phyloP scores from a whole-genome alignment of 1,140 invertebrate genomes.

The Pachyrhynchus sulphureomaculatus region DNA sequence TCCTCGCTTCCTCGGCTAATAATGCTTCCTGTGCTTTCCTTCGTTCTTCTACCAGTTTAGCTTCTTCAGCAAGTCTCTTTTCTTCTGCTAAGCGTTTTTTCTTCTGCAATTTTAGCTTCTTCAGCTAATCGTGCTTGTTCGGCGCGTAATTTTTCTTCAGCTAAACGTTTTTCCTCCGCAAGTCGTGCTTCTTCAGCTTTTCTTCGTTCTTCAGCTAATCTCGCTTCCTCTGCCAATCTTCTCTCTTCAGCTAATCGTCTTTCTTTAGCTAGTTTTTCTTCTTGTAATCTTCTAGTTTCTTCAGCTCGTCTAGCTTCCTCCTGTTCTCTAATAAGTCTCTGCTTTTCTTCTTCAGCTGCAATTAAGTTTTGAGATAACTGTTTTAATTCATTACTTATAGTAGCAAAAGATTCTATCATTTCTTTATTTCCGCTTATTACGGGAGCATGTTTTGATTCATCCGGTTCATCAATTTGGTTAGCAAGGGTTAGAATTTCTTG shows the following conservation, averaged over 20 bases:
- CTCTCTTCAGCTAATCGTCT: constrained; percentile 47
- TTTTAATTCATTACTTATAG: constrained; percentile 65
- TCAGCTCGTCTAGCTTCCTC: constrained; percentile 35
- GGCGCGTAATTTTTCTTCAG: constrained; percentile 52
- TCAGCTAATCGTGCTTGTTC: constrained; percentile 50
- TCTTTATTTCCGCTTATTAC: constrained; percentile 67
- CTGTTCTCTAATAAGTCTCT: constrained; percentile 47
- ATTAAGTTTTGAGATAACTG: constrained; percentile 62
- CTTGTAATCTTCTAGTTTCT: constrained; percentile 35
- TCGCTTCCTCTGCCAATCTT: constrained; percentile 39
- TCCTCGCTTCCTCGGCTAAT: constrained; percentile 47
- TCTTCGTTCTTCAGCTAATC: constrained; percentile 50
- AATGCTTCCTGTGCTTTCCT: constrained; percentile 30
- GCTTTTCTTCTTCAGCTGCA: constrained; percentile 53
- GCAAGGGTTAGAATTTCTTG: constrained; percentile 67
- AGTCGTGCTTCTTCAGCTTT: constrained; percentile 54
- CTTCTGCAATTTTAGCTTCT: constrained; percentile 30
- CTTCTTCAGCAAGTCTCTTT: constrained; percentile 54
- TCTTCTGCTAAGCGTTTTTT: constrained; percentile 48
- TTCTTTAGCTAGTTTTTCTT: constrained; percentile 40
- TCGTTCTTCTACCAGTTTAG: constrained; percentile 27
- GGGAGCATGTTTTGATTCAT: constrained; percentile 34
- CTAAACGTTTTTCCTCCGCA: constrained; percentile 46
- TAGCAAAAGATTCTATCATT: constrained; percentile 69
- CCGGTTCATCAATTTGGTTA: constrained; percentile 63